Conservation (phyloP, 1,140 invertebrate species). For the Reticulitermes speratus region DNA sequence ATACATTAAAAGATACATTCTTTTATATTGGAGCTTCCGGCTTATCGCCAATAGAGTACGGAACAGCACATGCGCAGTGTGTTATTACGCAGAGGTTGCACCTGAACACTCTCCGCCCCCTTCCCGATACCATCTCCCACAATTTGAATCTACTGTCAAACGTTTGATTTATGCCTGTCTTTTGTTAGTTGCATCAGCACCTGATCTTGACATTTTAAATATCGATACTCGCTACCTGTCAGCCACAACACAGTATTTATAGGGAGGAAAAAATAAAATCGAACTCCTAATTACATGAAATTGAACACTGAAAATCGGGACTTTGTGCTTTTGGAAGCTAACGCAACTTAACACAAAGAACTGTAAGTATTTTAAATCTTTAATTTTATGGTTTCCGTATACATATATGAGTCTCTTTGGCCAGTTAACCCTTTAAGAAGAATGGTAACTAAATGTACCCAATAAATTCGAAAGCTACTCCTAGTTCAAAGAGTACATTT, state of each 20-base stretch:
- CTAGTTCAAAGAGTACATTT: too few relatives aligned
- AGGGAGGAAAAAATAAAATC: background rate
- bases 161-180: background rate
- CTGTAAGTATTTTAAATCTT: too few relatives aligned
- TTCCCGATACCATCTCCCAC: background rate
- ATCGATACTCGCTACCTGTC: background rate
- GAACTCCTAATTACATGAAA: background rate
- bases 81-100: background rate
- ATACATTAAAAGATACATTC: too few relatives aligned
- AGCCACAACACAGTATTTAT: background rate
- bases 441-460: too few relatives aligned
- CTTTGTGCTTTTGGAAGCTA: background rate
- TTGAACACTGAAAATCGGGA: too few relatives aligned
- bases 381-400: too few relatives aligned
- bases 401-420: too few relatives aligned
- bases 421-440: too few relatives aligned
- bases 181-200: background rate
- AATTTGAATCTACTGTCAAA: background rate
- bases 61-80: background rate
- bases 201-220: background rate
- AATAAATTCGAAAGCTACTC: too few relatives aligned
- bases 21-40: too few relatives aligned
- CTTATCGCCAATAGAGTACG: background rate
- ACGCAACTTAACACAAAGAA: too few relatives aligned
- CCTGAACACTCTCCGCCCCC: background rate